phyloP scores from a whole-genome alignment of 2,797 vertebrate genomes.

The Pangasius larnaudii region DNA sequence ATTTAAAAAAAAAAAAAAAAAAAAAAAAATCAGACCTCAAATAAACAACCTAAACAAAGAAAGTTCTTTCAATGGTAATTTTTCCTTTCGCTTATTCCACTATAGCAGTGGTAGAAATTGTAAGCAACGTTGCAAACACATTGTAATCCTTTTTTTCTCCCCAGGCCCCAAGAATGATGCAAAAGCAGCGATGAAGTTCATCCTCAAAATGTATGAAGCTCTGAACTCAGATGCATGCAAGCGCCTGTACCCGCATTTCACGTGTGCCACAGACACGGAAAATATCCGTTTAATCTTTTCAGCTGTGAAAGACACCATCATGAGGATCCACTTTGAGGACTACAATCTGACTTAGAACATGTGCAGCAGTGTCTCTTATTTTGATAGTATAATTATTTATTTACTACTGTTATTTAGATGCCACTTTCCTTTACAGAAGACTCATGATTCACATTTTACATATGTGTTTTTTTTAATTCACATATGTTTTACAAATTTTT shows the following conservation, averaged over 20 bases:
- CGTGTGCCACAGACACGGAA: conserved; percentile 87
- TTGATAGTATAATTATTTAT: not conserved
- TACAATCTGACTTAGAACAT: conserved; percentile 71
- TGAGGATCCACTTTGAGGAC: conserved; percentile 74
- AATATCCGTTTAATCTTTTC: conserved; percentile 85
- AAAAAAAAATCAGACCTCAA: not conserved
- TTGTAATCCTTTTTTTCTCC: not conserved
- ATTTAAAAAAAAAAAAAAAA: not conserved
- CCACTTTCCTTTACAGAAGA: not conserved
- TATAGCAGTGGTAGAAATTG: not conserved
- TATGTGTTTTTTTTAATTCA: not conserved
- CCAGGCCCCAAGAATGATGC: conserved; percentile 79
- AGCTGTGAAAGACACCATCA: conserved; percentile 82
- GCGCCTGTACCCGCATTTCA: conserved; percentile 83
- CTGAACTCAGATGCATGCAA: conserved; percentile 76
- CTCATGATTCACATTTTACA: not conserved
- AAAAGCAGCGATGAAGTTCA: conserved; percentile 79
- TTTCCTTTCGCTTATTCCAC: not conserved
- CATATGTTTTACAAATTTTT: not conserved
- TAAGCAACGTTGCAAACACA: not conserved
- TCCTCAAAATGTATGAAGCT: conserved; percentile 80
- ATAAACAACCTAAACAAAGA: not conserved
- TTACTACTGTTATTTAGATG: not conserved
- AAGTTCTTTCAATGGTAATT: not conserved
- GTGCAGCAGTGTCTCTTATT: not conserved